Conservation (phyloP, 2,888 invertebrate genomes). For the Oligia fasciuncula region DNA sequence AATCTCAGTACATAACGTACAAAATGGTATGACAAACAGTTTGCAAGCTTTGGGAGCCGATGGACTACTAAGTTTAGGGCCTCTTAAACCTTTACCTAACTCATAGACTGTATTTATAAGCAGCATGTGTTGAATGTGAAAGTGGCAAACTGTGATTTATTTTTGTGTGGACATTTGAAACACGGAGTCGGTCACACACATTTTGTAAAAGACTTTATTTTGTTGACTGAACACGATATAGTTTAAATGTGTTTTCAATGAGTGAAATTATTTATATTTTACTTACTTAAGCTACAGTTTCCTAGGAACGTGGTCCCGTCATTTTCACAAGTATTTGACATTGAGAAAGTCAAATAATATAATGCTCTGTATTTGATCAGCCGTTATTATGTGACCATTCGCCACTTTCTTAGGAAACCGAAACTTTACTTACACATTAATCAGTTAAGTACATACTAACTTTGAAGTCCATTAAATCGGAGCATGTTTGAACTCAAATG, state of each 20-base stretch:
- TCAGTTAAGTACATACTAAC: constrained; percentile 9
- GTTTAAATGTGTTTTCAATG: constrained; percentile 5
- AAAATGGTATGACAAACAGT: constrained; percentile 90
- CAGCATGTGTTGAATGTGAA: constrained; percentile 31
- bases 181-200: constrained; percentile 13
- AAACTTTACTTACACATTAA: background rate
- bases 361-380: background rate
- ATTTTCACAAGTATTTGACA: background rate
- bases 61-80: constrained; percentile 93
- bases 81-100: constrained; percentile 91
- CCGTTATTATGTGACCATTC: background rate
- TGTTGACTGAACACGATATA: constrained; percentile 18
- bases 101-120: constrained; percentile 68
- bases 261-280: constrained; percentile 22
- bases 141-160: constrained; percentile 55
- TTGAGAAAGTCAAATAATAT: background rate
- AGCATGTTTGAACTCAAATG: constrained; percentile 1
- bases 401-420: background rate
- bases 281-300: background rate
- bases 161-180: constrained; percentile 28
- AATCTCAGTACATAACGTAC: constrained; percentile 91
- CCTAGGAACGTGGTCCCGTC: background rate
- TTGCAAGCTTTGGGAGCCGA: constrained; percentile 92
- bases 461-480: constrained; percentile 1
- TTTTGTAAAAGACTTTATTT: constrained; percentile 33